A percentile compares a stretch with the other conserved stretches of the same genome.
phyloP scores from a whole-genome alignment of 37 sponge, comb jelly and placozoan genomes.

The Petrosia ficiformis region DNA sequence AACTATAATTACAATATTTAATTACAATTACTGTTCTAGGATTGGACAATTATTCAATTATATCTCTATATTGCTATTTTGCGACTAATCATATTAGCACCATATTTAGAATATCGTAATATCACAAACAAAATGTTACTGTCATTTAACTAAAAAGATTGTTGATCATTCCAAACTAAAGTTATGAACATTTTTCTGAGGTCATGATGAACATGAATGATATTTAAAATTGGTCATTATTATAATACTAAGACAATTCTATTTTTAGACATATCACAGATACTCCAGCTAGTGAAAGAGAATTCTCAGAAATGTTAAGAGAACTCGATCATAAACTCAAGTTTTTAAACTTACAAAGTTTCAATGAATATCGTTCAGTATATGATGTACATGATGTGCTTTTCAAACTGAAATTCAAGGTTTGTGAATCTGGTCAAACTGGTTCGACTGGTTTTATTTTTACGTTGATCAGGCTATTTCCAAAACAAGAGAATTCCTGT shows the following conservation, averaged over 20 bases:
- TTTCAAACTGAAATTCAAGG: conserved; percentile 86
- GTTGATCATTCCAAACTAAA: too few relatives aligned
- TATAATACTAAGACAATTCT: background rate
- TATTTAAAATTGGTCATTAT: background rate
- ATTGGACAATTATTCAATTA: too few relatives aligned
- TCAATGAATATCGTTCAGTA: conserved; percentile 77
- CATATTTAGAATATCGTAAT: too few relatives aligned
- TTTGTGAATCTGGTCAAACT: conserved; percentile 1
- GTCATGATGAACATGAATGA: too few relatives aligned
- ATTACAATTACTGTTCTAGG: background rate
- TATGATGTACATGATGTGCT: conserved; percentile 85
- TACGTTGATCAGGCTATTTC: conserved; percentile 56
- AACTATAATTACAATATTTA: too few relatives aligned
- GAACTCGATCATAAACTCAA: conserved; percentile 90
- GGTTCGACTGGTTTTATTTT: background rate
- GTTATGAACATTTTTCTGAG: too few relatives aligned
- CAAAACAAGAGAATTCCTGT: conserved; percentile 83
- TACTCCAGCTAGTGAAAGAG: conserved; percentile 82
- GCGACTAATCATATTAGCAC: too few relatives aligned
- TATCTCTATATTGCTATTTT: background rate
- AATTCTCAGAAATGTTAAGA: conserved; percentile 83
- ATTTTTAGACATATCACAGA: conserved; percentile 73
- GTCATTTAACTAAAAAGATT: too few relatives aligned
- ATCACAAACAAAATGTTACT: too few relatives aligned
- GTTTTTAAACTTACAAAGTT: conserved; percentile 79